Percentiles rank a stretch among this genome's conserved stretches.
Conservation (phyloP, 1,140 invertebrate genomes). For the Propsilocerus akamusi region DNA sequence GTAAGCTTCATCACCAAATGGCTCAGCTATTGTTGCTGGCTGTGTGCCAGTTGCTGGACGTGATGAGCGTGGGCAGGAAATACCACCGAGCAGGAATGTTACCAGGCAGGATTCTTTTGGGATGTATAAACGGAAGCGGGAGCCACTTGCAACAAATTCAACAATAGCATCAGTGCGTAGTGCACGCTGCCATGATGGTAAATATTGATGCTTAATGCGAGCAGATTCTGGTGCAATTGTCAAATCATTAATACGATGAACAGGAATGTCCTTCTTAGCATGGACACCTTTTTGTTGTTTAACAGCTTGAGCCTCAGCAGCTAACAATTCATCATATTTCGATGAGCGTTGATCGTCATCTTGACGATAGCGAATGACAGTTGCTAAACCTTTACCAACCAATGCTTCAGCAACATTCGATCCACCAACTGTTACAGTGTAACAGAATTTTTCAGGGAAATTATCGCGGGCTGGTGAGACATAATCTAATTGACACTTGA, state of each 20-base stretch:
- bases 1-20: constrained; percentile 83
- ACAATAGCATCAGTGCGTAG: constrained; percentile 74
- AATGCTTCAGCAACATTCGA: constrained; percentile 90
- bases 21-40: constrained; percentile 56
- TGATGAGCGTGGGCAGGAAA: constrained; percentile 61
- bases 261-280: constrained; percentile 66
- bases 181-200: constrained; percentile 77
- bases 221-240: constrained; percentile 58
- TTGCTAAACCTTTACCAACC: constrained; percentile 79
- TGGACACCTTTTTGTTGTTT: constrained; percentile 72
- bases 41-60: constrained; percentile 48
- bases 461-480: constrained; percentile 84
- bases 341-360: constrained; percentile 93
- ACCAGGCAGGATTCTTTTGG: constrained; percentile 90
- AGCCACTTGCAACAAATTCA: constrained; percentile 90
- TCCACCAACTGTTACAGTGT: constrained; percentile 71
- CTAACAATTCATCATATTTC: constrained; percentile 82
- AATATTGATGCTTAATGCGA: constrained; percentile 77
- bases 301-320: constrained; percentile 81
- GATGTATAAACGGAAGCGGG: constrained; percentile 77
- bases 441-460: constrained; percentile 90
- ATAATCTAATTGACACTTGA: constrained; percentile 87
- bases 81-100: constrained; percentile 76
- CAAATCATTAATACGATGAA: constrained; percentile 66
- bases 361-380: constrained; percentile 79